Percentiles rank a stretch among this genome's conserved stretches.
Evolutionary conservation across 2,797 vertebrate genomes (phyloP).

Genomic region (Pyrocephalus nanus): DNA sequence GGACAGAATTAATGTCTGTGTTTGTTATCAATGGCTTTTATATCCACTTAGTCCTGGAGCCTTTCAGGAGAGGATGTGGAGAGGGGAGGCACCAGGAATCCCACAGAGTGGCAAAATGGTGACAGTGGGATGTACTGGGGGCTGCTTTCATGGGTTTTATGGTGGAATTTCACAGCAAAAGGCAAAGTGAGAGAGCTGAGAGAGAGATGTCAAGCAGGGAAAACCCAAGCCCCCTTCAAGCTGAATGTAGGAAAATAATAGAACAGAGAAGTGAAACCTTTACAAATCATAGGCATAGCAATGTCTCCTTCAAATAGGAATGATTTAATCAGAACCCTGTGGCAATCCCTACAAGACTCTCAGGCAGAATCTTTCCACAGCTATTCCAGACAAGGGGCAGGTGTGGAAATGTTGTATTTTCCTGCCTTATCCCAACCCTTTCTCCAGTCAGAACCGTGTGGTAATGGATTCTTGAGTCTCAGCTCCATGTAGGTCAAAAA

Average conservation of each 20-base stretch:
- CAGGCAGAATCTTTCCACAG: not conserved
- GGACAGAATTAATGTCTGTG: not conserved
- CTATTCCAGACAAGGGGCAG: not conserved
- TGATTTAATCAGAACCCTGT: not conserved
- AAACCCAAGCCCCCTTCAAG: not conserved
- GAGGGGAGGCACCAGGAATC: not conserved
- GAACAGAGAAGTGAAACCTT: not conserved
- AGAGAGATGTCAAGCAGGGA: not conserved
- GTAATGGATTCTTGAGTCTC: not conserved
- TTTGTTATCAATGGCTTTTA: not conserved
- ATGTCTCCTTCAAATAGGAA: rapidly evolving
- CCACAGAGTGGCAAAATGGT: not conserved
- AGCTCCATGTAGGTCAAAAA: not conserved
- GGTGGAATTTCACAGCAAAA: not conserved
- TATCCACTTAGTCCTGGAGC: not conserved
- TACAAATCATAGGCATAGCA: not conserved
- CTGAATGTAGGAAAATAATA: not conserved
- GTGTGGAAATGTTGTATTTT: not conserved
- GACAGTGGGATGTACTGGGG: not conserved
- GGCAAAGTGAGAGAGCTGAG: not conserved
- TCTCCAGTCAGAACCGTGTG: not conserved
- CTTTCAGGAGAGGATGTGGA: not conserved
- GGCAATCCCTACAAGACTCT: not conserved
- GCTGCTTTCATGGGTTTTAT: not conserved
- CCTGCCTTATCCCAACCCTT: not conserved